Evolutionary conservation across 2,888 invertebrate species (phyloP), one percentile per base, ranked within the genome.

Genomic region (Drosophila merina): DNA sequence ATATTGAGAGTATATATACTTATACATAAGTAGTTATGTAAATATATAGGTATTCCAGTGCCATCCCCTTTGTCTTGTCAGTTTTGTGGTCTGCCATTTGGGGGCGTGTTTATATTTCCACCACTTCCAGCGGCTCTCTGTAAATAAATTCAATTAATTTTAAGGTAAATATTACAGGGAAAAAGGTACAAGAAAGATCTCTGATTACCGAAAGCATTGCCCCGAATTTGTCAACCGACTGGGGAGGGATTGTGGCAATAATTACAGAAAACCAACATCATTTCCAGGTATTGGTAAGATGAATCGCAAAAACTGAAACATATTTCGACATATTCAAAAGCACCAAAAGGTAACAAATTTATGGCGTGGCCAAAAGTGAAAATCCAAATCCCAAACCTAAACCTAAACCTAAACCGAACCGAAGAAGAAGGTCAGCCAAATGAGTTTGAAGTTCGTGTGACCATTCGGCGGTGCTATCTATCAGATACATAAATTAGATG

Each of bases 61-160:
- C 57, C 28, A 12, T 58, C 44, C 14, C 26, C 30, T 12, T 25
- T 33, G 51, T 30, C 57, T 51, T 52, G 47, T 40, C 64, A 26
- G 45, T 58, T 30, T 50, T 59, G 51, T 47, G 33, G 57, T 68
- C 69, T 51, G 68, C 64, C 62, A 72, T 66, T 51, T 51, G 86
- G 77, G 67, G 80, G 80, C 80, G 80, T 86, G 81, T 55, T 72
- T 59, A 63, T 62, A 58, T 68, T 72, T 60, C 38, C 45, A 78
- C 70, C 84, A 87, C 69, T 85, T 85, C 5, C 5, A n/a, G n/a
- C 5, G 36, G 33, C 33, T n/a, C 36, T 2, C 5, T n/a, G n/a
- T n/a, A 36, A 36, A n/a, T n/a, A 12, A 12, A 36, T 12, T 3
- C n/a, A 36, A 12, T n/a, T 77, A 85, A 79, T 73, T 81, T 72